Base-by-base conservation (phyloP, 2,888 invertebrate species). In the Drosophila borealis region DNA sequence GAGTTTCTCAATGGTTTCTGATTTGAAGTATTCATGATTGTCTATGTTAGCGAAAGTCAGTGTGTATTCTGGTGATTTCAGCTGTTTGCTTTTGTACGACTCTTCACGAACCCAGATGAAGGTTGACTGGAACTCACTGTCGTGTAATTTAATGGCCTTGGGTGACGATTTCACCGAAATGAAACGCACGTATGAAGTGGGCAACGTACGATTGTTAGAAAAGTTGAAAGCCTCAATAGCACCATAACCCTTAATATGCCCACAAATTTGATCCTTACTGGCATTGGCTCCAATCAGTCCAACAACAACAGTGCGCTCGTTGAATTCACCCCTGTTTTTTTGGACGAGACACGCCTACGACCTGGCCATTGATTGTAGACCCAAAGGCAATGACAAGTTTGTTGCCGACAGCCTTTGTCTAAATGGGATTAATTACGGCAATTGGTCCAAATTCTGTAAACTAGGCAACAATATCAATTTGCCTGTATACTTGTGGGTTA, bases 391-490 rank as follows among this genome's bases (percentile, higher is more conserved):
- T 54, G 6, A 66, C 9, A 0, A 75, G 75, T 4, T 41, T 57
- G 9, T 56, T 72, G 1, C 62, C 63, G 4, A 68, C 59, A 4
- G 51, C 39, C 6, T 67, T 66, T 5, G 66, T 21, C n/a, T 78
- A 74, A 3, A 87, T 50, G 10, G 72, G 73, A 46, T 70, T 56
- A 0, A 83, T 1, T 0, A 69, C 13, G 1, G 14, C 0, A 34
- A 90, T 74, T 1, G 74, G 56, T 8, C 90, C 90, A 29, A 83
- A 91, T 66, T 91, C 89, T 17, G 77, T 50, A 41, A 91, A 87
- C 2, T 77, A 36, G 17, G 77, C 83, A 19, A 89, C 56, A 5
- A 90, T 4, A 0, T 90, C 83, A 2, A 68, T 29, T 42, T 80
- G 71, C 17, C 79, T 86, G 49, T 63, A 82, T 25, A 25, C 25